Evolutionary conservation across 2,113 vertebrate genomes (phyloP), one percentile per base, ranked within the genome.

Genomic region (Tychaedon coryphoeus): DNA sequence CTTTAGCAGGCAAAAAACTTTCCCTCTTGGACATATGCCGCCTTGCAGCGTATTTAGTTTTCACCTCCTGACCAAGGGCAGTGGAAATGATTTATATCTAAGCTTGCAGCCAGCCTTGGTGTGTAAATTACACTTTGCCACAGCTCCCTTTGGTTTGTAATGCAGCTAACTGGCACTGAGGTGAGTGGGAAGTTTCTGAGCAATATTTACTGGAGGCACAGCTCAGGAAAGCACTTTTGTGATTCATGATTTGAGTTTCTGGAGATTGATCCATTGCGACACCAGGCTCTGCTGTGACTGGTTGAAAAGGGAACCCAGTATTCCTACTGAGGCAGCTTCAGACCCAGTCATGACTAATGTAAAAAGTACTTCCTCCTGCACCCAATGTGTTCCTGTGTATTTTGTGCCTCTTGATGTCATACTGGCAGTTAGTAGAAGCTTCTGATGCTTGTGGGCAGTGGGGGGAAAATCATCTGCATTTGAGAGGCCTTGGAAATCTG

Each of bases 341-440:
- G 31, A 54, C 47, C 8, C 0, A 1, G 16, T 66, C 51, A 3
- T n/a, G 78, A 62, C 23, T 12, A 11, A 31, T 23, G 40, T 62
- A 42, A 81, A 17, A 19, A 3, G n/a, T 19, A 15, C 42, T 87
- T 70, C 51, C 15, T 70, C 45, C 70, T 74, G 43, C 17, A 45
- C 25, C 4, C 10, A 12, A 0, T 1, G 0, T 22, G 17, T 36
- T 48, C 18, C 71, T 69, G 18, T 45, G 24, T 61, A 4, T 60
- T 86, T 69, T 72, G n/a, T 80, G 69, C 23, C 56, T 14, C 42
- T 66, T 43, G 51, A 73, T 66, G 56, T 26, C 42, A 8, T 23
- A 9, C 2, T 57, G n/a, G 26, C 36, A 48, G 45, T 61, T 61
- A 18, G 12, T 56, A 19, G 65, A 19, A 77, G 18, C 56, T 81